Evolutionary conservation across 2,888 invertebrate species (phyloP).

Genomic region (Drosophila multiciliata): DNA sequence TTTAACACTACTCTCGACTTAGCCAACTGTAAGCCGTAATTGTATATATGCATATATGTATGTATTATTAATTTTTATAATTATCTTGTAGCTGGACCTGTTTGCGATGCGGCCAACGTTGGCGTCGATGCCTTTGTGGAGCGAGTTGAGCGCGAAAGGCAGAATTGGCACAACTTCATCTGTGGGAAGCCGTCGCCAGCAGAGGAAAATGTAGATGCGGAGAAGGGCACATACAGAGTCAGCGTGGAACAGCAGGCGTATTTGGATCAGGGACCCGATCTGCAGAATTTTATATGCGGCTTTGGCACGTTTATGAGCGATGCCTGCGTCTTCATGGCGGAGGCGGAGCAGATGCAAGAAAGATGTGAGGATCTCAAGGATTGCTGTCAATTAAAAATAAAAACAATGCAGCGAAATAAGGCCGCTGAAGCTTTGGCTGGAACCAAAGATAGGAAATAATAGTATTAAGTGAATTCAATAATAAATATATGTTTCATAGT

Average conservation of each 20-base stretch:
- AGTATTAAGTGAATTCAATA: conserved; percentile 1
- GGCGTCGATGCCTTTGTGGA: conserved; percentile 44
- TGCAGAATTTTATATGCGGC: conserved; percentile 70
- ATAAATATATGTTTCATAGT: background rate
- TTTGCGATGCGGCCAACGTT: background rate
- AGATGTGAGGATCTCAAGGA: conserved; percentile 58
- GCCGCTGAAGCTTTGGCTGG: conserved; percentile 46
- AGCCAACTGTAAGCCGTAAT: conserved; percentile 4
- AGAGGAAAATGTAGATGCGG: background rate
- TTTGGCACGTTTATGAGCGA: conserved; percentile 67
- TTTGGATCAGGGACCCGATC: conserved; percentile 64
- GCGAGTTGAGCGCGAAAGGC: conserved; percentile 57
- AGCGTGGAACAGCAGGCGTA: conserved; percentile 69
- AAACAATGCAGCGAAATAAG: conserved; percentile 25
- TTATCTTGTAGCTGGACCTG: conserved; percentile 8
- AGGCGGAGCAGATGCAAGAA: conserved; percentile 62
- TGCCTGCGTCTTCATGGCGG: conserved; percentile 60
- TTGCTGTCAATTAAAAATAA: conserved; percentile 42
- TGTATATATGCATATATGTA: background rate
- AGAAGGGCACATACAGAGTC: conserved; percentile 34
- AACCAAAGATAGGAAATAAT: background rate
- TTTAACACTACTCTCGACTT: conserved; percentile 30
- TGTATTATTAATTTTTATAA: background rate
- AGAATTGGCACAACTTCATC: conserved; percentile 60
- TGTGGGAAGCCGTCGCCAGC: conserved; percentile 12